Conservation (phyloP, 2,113 vertebrate species). For the Dryoscopus gambensis region DNA sequence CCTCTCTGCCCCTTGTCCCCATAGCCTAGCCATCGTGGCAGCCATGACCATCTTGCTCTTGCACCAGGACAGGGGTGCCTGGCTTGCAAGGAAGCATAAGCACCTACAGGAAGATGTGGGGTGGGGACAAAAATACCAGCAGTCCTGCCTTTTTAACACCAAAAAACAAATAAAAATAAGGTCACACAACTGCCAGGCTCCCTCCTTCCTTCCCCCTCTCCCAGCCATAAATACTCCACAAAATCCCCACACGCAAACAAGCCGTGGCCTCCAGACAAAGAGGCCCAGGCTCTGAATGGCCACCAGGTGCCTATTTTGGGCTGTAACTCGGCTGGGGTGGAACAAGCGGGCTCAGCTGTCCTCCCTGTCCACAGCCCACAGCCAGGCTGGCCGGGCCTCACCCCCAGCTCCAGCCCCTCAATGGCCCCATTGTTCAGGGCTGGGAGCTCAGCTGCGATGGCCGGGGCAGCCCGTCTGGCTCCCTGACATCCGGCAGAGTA, state of each 20-base stretch:
- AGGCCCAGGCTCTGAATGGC: not conserved
- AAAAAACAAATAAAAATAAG: not conserved
- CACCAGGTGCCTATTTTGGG: constrained; percentile 66
- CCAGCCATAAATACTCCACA: constrained; percentile 32
- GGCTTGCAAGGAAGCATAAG: rapidly evolving
- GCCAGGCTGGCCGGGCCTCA: not conserved
- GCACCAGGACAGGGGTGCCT: not conserved
- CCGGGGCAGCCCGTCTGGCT: constrained; percentile 11
- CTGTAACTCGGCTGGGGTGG: not conserved
- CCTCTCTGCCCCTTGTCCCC: not conserved
- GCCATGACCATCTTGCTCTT: not conserved
- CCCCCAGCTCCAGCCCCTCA: constrained; percentile 51
- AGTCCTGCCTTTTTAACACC: not conserved
- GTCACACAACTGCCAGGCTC: not conserved
- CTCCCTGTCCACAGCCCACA: constrained; percentile 35
- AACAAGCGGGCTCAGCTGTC: constrained; percentile 65
- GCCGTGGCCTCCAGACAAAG: not conserved
- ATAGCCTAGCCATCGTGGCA: rapidly evolving
- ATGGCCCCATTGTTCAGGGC: constrained; percentile 67
- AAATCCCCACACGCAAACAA: constrained; percentile 15
- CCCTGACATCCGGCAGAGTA: constrained; percentile 3
- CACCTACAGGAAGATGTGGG: not conserved
- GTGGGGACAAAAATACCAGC: not conserved
- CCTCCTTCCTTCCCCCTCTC: not conserved
- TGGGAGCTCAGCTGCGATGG: not conserved